A percentile compares a stretch with the other conserved stretches of the same genome.
Evolutionary conservation across 1,140 invertebrate species (phyloP).

Genomic region (Sycobia sp.): DNA sequence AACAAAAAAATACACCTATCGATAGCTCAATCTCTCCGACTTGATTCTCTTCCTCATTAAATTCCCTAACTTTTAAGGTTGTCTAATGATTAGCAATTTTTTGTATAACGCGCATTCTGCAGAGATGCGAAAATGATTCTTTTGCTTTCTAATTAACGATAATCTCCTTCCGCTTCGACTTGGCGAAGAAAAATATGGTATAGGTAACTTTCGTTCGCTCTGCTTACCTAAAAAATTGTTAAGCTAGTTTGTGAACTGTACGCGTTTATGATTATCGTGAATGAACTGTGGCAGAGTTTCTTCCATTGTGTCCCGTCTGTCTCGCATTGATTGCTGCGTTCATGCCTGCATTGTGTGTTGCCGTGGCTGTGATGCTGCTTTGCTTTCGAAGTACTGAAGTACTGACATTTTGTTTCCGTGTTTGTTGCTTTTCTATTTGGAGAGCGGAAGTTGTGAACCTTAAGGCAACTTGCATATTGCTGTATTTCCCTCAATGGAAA

Average conservation of each 20-base stretch:
- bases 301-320: background rate
- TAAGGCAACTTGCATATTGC: background rate
- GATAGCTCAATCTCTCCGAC: constrained; percentile 14
- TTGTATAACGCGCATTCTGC: background rate
- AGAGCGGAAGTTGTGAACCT: constrained; percentile 15
- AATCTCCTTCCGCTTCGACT: constrained; percentile 4
- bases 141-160: too few species aligned
- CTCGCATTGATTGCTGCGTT: constrained; percentile 19
- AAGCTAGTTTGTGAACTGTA: too few species aligned
- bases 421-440: background rate
- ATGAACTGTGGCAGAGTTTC: background rate
- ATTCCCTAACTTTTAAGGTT: constrained; percentile 34
- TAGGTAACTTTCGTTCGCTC: constrained; percentile 21
- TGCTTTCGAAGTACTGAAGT: background rate
- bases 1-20: background rate
- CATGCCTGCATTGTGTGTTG: background rate
- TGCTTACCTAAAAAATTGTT: too few species aligned
- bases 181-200: constrained; percentile 11
- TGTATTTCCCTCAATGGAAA: constrained; percentile 2
- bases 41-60: constrained; percentile 30
- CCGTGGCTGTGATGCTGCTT: background rate
- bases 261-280: background rate
- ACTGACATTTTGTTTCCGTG: background rate
- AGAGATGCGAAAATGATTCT: constrained; percentile 4
- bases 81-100: constrained; percentile 19